Evolutionary conservation across 2,888 invertebrate species (phyloP).

Genomic region (Thecophora atra): DNA sequence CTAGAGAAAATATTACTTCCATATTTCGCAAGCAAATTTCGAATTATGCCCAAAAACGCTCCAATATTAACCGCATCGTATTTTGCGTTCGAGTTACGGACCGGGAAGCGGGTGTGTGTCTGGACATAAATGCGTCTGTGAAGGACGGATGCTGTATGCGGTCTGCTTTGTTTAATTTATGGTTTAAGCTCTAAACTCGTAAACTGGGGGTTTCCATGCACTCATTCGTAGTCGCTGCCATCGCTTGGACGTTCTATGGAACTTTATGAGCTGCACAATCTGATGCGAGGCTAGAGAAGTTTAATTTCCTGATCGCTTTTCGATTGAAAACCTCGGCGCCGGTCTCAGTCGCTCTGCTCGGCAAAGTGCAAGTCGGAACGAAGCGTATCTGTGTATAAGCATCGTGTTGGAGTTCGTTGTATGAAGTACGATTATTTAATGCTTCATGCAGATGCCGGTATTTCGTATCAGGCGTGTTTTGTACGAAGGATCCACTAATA

Average conservation of each 20-base stretch:
- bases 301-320: conserved; percentile 62
- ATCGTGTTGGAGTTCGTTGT: too few species aligned
- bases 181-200: conserved; percentile 47
- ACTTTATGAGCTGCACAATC: conserved; percentile 51
- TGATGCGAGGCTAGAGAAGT: conserved; percentile 51
- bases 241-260: neutral
- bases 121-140: neutral
- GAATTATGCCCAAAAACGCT: conserved; percentile 32
- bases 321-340: conserved; percentile 50
- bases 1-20: neutral
- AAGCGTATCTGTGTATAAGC: too few species aligned
- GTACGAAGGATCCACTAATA: neutral
- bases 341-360: neutral
- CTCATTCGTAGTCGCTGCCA: neutral
- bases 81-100: conserved; percentile 46
- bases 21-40: neutral
- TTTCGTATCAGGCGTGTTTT: neutral
- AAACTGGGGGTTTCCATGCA: conserved; percentile 20
- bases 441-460: neutral
- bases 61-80: conserved; percentile 36
- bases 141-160: conserved; percentile 35
- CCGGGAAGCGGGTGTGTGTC: neutral
- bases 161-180: conserved; percentile 55
- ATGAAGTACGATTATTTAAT: too few species aligned
- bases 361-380: too few species aligned